Base-by-base conservation (phyloP, 2,113 vertebrate genomes). In the Chrysochloris asiatica region DNA sequence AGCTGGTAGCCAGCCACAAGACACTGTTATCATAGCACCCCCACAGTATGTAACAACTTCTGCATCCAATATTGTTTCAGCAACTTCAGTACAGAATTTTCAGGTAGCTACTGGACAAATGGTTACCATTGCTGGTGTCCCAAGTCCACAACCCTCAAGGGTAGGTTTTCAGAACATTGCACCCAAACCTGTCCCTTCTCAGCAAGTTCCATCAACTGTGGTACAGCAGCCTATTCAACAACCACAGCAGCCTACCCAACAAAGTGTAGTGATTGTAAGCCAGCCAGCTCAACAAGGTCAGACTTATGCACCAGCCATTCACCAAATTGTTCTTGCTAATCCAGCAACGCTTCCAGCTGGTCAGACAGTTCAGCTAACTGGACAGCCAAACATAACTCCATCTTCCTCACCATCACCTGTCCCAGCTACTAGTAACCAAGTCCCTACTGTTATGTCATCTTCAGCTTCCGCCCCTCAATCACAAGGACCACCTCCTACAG, bases 111-210 rank as follows among this genome's bases (percentile, higher is more conserved):
- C 98, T 63, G 98, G 98, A 93, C 99, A 99, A 89, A 96, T 98
- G 73, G 98, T 99, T 94, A 98, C 98, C 67, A 98, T 99, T 8
- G 98, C 98, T 67, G 98, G 98, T 67, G 97, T 99, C 69, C 98
- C 98, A 36, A 98, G 97, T 94, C 97, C 99, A 86, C 98, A 98
- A 8, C 98, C 98, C 16, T 98, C 99, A 38, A 98, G 99, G n/a
- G 98, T 99, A 72, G 98, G 98, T 54, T 99, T 99, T 98, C 99
- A 99, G 95, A 99, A 99, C 82, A 99, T 99, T 72, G 99, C 99
- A 81, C 99, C 99, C 80, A 99, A 99, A 97, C 99, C 99, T 88
- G 98, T 98, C 48, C 98, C 98, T 0, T 98, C 98, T 96, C 99
- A 99, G 95, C 98, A 98, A 63, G 97, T 97, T 89, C 94, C 97